These are phyloP conservation scores for Xenopus borealis DNA, from an alignment of 2,113 vertebrate genomes.

Conservation along the genomic window DNA sequence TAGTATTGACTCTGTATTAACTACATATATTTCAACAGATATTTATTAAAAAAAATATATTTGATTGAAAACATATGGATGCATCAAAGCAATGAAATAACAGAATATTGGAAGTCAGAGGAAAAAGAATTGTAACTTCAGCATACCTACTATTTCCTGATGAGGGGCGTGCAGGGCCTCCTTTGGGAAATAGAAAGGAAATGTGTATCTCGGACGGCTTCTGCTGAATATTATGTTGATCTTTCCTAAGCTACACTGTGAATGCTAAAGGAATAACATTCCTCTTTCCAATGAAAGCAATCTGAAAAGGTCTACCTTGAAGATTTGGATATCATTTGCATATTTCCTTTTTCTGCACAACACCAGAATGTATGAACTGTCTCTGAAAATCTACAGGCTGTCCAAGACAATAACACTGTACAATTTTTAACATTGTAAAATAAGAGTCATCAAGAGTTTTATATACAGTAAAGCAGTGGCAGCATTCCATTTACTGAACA, in stretches of 20 bases:
- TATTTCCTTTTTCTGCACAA: constrained; percentile 22
- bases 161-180: constrained; percentile 27
- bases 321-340: constrained; percentile 35
- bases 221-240: constrained; percentile 35
- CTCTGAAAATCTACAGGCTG: background rate
- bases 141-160: constrained; percentile 5
- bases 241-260: constrained; percentile 25
- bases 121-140: constrained; percentile 7
- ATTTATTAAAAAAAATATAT: constrained; percentile 9
- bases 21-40: constrained; percentile 14
- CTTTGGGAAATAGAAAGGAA: constrained; percentile 34
- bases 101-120: constrained; percentile 24
- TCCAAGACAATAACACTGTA: background rate
- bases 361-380: background rate
- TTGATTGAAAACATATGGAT: constrained; percentile 36
- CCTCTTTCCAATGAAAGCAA: constrained; percentile 32
- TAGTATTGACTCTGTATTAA: too few species aligned
- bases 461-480: background rate
- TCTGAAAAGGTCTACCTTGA: constrained; percentile 28
- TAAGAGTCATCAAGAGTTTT: background rate
- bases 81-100: constrained; percentile 18
- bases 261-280: constrained; percentile 37
- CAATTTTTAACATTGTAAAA: background rate
- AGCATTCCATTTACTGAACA: background rate
- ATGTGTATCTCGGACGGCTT: constrained; percentile 21